Evolutionary conservation across 2,113 vertebrate species (phyloP).

Genomic region (Pomatorhinus ruficollis): DNA sequence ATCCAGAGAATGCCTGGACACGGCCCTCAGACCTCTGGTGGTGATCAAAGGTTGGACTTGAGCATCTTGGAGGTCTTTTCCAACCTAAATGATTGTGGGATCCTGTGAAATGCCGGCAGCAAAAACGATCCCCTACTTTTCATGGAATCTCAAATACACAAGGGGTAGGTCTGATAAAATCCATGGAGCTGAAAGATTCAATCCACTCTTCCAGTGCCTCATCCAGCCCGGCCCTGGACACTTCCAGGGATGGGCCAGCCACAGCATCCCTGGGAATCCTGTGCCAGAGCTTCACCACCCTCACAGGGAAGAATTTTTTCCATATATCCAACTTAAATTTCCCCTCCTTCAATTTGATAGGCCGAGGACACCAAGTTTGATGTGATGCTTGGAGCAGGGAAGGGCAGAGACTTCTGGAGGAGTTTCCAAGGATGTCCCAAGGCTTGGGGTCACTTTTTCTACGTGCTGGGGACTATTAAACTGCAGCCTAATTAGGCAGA

Average conservation of each 20-base stretch:
- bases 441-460: neutral
- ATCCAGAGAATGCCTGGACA: accelerated
- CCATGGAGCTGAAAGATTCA: neutral
- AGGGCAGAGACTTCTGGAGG: neutral
- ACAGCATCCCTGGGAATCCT: neutral
- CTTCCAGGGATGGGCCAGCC: neutral
- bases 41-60: neutral
- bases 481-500: neutral
- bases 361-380: neutral
- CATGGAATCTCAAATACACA: accelerated
- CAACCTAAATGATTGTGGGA: neutral
- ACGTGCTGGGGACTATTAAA: neutral
- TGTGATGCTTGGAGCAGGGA: neutral
- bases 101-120: neutral
- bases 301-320: neutral
- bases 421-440: neutral
- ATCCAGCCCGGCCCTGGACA: neutral
- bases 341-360: neutral
- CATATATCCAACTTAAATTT: neutral
- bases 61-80: neutral
- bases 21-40: too few species aligned
- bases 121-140: neutral
- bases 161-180: neutral
- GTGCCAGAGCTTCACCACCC: neutral
- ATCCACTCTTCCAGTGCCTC: too few species aligned